phyloP scores from a whole-genome alignment of 2,113 vertebrate species.

The Scomber scombrus region DNA sequence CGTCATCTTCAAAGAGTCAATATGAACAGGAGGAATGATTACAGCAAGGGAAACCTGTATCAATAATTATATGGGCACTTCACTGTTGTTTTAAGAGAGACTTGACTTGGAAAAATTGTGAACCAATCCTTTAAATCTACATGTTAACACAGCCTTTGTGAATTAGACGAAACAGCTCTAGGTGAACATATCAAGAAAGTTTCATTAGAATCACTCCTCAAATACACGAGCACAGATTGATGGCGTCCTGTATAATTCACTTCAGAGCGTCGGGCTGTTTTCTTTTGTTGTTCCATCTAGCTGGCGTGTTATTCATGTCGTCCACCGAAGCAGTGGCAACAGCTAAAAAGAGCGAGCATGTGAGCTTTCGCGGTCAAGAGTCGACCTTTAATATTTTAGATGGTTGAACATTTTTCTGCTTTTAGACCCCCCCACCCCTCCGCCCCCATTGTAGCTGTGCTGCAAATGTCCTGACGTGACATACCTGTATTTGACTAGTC shows the following conservation, averaged over 20 bases:
- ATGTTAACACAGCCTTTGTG: too few species aligned
- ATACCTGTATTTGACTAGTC: conserved; percentile 58
- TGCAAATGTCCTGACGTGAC: conserved; percentile 62
- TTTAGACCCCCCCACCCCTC: conserved; percentile 37
- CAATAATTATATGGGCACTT: too few species aligned
- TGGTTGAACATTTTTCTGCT: conserved; percentile 63
- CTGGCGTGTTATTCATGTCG: conserved; percentile 32
- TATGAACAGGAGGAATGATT: too few species aligned
- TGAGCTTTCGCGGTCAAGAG: conserved; percentile 60
- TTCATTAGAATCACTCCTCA: neutral
- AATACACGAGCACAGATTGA: neutral
- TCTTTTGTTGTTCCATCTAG: neutral
- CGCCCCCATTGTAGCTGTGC: conserved; percentile 39
- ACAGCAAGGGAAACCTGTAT: too few species aligned
- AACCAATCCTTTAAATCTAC: too few species aligned
- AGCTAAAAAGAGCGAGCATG: conserved; percentile 26
- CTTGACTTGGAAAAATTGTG: too few species aligned
- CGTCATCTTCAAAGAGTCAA: too few species aligned
- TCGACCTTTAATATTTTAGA: conserved; percentile 75
- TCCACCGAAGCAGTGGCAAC: conserved; percentile 8
- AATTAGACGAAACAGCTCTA: neutral
- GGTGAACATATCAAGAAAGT: neutral
- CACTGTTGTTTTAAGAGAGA: too few species aligned
- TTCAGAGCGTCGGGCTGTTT: neutral
- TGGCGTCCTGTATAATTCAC: neutral